A percentile compares a stretch with the other conserved stretches of the same genome.
phyloP scores from a whole-genome alignment of 2,797 vertebrate species.

The Peromyscus attwateri region DNA sequence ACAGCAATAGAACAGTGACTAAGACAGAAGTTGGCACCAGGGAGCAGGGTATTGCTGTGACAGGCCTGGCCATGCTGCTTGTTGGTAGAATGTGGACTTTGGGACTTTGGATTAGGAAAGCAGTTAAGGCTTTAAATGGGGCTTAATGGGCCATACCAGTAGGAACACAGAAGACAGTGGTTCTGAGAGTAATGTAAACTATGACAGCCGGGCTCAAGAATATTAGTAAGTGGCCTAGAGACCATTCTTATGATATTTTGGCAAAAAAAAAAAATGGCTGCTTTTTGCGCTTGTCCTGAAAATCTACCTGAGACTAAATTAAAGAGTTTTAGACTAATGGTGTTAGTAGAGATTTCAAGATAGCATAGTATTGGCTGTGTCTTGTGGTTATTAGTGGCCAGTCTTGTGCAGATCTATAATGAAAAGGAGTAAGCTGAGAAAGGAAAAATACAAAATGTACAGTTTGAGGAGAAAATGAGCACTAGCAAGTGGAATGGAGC shows the following conservation, averaged over 20 bases:
- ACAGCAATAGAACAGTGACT: not conserved
- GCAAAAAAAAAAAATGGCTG: no score
- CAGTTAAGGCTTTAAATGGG: not conserved
- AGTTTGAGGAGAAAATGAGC: not conserved
- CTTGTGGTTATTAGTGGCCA: not conserved
- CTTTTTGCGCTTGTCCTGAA: not conserved
- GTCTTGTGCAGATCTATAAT: not conserved
- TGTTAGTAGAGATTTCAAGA: not conserved
- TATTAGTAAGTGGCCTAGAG: not conserved
- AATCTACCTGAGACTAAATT: not conserved
- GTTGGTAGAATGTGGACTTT: not conserved
- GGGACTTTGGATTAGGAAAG: not conserved
- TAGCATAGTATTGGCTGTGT: not conserved
- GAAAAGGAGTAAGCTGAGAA: not conserved
- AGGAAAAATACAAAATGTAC: not conserved
- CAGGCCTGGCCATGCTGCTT: not conserved
- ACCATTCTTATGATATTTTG: not conserved
- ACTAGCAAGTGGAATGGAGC: not conserved
- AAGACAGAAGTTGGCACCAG: not conserved
- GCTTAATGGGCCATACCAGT: not conserved
- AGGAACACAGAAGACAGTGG: no score
- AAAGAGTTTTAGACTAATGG: not conserved
- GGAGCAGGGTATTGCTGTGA: not conserved
- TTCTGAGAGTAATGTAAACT: not conserved
- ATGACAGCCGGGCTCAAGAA: not conserved